Evolutionary conservation across 2,113 vertebrate species (phyloP).

Genomic region (Psephotus haematonotus): DNA sequence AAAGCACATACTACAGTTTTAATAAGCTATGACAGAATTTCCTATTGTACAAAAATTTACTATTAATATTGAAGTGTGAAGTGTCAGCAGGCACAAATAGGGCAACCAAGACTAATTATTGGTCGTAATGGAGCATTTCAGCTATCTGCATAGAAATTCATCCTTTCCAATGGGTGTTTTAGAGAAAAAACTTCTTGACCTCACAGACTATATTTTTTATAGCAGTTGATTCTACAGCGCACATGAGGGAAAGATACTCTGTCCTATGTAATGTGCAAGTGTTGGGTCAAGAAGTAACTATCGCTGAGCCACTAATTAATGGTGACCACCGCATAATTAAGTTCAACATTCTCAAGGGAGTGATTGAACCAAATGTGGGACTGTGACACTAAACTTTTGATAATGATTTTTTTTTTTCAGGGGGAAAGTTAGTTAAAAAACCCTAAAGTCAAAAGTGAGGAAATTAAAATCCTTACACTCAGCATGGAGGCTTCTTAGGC

Average conservation of each 20-base stretch:
- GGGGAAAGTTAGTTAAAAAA: constrained; percentile 42
- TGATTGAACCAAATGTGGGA: constrained; percentile 35
- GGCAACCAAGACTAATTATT: constrained; percentile 13
- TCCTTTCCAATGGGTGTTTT: constrained; percentile 3
- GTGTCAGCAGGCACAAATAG: background rate
- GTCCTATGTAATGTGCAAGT: constrained; percentile 13
- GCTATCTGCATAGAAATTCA: constrained; percentile 31
- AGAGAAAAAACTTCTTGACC: constrained; percentile 30
- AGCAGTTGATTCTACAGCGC: constrained; percentile 38
- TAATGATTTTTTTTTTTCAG: constrained; percentile 52
- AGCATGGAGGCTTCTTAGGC: constrained; percentile 65
- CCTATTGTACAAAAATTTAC: background rate
- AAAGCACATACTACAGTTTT: background rate
- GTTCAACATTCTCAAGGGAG: constrained; percentile 54
- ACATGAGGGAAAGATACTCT: constrained; percentile 22
- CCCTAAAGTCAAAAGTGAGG: constrained; percentile 55
- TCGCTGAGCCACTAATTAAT: constrained; percentile 36
- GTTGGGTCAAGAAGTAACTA: constrained; percentile 49
- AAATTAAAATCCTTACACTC: constrained; percentile 69
- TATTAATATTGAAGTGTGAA: constrained; percentile 21
- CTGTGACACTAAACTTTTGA: constrained; percentile 62
- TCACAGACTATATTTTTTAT: constrained; percentile 37
- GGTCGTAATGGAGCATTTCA: background rate
- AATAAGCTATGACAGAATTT: constrained; percentile 40
- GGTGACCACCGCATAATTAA: constrained; percentile 52